A percentile compares a stretch with the other conserved stretches of the same genome.
phyloP scores from a whole-genome alignment of 2,888 invertebrate genomes.

The Eutolmus rufibarbis region DNA sequence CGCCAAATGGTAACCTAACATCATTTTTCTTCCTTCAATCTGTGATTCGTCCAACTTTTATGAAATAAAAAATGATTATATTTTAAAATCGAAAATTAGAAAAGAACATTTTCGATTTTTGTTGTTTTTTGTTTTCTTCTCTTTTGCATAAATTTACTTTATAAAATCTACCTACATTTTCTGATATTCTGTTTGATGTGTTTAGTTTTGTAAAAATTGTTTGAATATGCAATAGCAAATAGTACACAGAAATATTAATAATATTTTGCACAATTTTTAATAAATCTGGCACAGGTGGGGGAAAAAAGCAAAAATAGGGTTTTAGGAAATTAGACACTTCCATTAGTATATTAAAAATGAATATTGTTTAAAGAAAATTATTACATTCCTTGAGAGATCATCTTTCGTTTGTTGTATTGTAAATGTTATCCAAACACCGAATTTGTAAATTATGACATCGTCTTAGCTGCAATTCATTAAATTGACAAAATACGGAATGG shows the following conservation, averaged over 20 bases:
- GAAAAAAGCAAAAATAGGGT: not conserved
- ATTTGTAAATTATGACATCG: no score
- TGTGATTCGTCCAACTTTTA: not conserved
- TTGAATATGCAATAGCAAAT: not conserved
- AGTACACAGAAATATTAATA: not conserved
- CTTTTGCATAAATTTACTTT: not conserved
- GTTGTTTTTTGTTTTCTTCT: not conserved
- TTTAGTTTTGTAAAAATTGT: not conserved
- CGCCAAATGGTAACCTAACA: not conserved
- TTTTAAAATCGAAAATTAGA: not conserved
- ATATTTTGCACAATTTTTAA: not conserved
- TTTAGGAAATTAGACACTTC: not conserved
- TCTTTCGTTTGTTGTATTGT: not conserved
- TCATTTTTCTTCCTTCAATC: not conserved
- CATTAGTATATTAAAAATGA: not conserved
- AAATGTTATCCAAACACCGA: no score
- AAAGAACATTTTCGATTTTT: not conserved
- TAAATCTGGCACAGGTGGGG: not conserved
- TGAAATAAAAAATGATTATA: not conserved
- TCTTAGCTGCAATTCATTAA: not conserved
- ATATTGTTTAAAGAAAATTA: not conserved
- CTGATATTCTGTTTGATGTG: not conserved
- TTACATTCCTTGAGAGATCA: not conserved
- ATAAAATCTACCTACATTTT: not conserved
- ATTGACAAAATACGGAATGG: not conserved